Evolutionary conservation across 2,113 vertebrate species (phyloP).

Genomic region (Burhinus oedicnemus): DNA sequence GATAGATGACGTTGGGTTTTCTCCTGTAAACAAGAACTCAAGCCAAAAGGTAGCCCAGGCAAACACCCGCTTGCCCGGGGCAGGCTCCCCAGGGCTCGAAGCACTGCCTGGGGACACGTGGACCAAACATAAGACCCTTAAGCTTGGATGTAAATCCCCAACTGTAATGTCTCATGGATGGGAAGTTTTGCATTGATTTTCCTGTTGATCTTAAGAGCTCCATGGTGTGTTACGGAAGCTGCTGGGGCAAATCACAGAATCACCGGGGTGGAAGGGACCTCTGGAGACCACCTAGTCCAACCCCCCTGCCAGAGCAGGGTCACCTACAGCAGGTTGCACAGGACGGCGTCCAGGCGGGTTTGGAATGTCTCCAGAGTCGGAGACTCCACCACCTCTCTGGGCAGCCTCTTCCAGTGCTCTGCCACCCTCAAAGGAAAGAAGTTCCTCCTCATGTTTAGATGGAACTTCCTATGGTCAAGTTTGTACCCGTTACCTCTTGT

Average conservation of each 20-base stretch:
- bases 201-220: neutral
- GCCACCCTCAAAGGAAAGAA: no score
- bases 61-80: neutral
- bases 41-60: neutral
- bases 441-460: no score
- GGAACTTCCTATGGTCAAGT: no score
- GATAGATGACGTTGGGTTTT: neutral
- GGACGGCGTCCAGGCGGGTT: no score
- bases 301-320: no score
- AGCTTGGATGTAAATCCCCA: neutral
- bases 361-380: no score
- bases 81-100: neutral
- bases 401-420: no score
- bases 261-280: no score
- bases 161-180: accelerated
- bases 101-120: neutral
- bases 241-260: neutral
- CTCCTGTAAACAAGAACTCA: neutral
- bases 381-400: no score
- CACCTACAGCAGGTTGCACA: no score
- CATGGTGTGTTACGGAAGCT: accelerated
- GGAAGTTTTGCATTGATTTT: neutral
- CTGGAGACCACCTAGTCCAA: no score
- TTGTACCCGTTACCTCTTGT: no score
- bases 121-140: neutral